Percentiles rank a stretch among this genome's conserved stretches.
These are phyloP conservation scores for Smittia sp. DNA, from an alignment of 2,888 invertebrate genomes.

Conservation along the genomic window DNA sequence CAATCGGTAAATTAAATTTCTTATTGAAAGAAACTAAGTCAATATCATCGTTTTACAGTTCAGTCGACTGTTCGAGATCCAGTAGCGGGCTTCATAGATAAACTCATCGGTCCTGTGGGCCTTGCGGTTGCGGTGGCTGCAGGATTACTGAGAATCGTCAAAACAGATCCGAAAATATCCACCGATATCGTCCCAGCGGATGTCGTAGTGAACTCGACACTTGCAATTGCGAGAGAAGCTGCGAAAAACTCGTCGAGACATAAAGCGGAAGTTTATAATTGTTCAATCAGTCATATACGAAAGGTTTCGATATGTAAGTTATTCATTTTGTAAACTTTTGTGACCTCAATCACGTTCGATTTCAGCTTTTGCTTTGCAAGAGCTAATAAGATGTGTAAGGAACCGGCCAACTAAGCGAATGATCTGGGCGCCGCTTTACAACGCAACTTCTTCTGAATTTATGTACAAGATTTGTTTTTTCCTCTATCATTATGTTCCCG, in stretches of 20 bases:
- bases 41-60: no score
- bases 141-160: not conserved
- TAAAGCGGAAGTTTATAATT: no score
- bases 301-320: not conserved
- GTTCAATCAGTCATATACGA: no score
- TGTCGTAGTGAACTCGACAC: not conserved
- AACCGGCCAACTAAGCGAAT: no score
- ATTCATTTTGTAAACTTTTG: no score
- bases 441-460: not conserved
- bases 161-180: not conserved
- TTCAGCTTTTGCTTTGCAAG: no score
- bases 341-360: no score
- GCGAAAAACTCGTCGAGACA: no score
- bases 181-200: not conserved
- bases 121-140: not conserved
- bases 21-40: no score
- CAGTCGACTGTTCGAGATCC: no score
- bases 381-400: no score
- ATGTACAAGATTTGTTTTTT: not conserved
- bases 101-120: not conserved
- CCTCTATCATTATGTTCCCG: not conserved
- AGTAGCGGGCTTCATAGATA: not conserved
- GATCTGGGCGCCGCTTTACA: not conserved
- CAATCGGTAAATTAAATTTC: constrained; percentile 83
- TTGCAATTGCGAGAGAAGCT: no score